Percentiles rank a stretch among this genome's conserved stretches.
Evolutionary conservation across 2,113 vertebrate genomes (phyloP).

Genomic region (Archilochus colubris): DNA sequence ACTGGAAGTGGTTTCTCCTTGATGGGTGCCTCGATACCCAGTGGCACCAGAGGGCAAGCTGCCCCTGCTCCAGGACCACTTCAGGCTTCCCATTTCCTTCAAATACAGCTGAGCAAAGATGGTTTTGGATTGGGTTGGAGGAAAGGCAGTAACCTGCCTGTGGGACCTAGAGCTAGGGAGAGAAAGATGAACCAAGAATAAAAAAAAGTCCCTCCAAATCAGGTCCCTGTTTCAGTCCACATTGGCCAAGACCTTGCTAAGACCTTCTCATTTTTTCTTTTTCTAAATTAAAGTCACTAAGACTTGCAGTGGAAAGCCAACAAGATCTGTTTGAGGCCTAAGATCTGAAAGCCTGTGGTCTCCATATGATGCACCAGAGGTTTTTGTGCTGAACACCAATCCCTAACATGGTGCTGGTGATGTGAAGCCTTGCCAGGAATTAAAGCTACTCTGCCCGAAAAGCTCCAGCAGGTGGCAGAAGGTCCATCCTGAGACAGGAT

Average conservation of each 20-base stretch:
- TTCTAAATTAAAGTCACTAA: not conserved
- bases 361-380: not conserved
- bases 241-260: fast-evolving
- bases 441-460: not conserved
- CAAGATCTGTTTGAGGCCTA: not conserved
- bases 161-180: not conserved
- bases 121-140: not conserved
- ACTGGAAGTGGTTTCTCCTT: fast-evolving
- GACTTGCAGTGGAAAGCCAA: not conserved
- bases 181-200: not conserved
- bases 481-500: not conserved
- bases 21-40: fast-evolving
- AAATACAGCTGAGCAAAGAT: not conserved
- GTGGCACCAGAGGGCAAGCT: slow-evolving; percentile 46
- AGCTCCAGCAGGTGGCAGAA: not conserved
- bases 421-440: fast-evolving
- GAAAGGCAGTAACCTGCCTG: not conserved
- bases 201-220: not conserved
- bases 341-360: not conserved
- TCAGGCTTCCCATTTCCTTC: not conserved
- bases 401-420: not conserved
- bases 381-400: not conserved
- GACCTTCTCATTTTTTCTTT: not conserved
- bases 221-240: not conserved
- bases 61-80: fast-evolving